A percentile compares a stretch with the other conserved stretches of the same genome.
phyloP scores from a whole-genome alignment of 2,113 vertebrate genomes.

The Genyomyrus donnyi region DNA sequence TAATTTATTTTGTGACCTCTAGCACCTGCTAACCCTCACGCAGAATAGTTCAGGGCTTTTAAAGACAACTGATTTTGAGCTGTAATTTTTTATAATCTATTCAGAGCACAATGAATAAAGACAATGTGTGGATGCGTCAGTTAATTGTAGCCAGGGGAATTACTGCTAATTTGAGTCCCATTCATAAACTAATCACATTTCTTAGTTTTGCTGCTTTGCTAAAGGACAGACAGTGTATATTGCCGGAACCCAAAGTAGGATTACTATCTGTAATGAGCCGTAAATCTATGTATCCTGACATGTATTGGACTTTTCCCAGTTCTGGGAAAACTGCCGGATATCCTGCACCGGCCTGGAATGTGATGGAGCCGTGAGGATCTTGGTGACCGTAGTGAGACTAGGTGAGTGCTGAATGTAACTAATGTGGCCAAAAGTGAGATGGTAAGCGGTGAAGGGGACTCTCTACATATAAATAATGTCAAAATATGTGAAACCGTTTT shows the following conservation, averaged over 20 bases:
- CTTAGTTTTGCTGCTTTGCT: background rate
- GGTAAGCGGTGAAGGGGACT: background rate
- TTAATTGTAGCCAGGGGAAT: slow-evolving; percentile 2
- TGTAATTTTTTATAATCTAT: background rate
- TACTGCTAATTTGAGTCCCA: background rate
- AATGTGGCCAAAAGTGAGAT: background rate
- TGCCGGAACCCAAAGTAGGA: background rate
- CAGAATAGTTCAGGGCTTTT: background rate
- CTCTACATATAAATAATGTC: background rate
- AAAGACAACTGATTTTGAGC: background rate
- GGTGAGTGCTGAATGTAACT: background rate
- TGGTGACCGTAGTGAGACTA: background rate
- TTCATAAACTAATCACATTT: background rate
- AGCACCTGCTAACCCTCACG: background rate
- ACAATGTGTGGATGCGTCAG: background rate
- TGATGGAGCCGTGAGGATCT: background rate
- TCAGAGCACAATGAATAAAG: background rate
- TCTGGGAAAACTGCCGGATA: background rate
- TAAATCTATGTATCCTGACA: background rate
- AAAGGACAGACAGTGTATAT: background rate
- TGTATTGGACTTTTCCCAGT: background rate
- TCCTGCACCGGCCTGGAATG: background rate
- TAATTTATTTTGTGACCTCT: slow-evolving; percentile 27
- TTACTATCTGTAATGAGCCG: background rate
- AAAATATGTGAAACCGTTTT: background rate